Conservation (phyloP, 2,113 vertebrate species). For the Etia nguti region DNA sequence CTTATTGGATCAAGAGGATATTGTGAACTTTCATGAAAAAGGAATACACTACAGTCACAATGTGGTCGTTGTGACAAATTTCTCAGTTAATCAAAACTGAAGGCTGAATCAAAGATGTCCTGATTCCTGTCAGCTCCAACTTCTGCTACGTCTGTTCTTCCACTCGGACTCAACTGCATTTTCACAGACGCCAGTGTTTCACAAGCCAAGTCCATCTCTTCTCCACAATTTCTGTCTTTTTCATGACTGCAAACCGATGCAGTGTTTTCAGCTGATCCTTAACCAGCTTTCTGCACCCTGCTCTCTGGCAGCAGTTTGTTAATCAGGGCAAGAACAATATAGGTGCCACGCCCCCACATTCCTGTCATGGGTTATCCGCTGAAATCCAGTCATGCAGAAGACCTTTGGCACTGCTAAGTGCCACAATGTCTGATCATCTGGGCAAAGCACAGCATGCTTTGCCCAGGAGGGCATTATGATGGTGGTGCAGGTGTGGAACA, state of each 20-base stretch:
- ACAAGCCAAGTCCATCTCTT: background rate
- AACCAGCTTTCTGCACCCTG: background rate
- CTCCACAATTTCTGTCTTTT: background rate
- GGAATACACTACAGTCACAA: background rate
- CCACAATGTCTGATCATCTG: conserved; percentile 39
- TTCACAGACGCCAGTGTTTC: background rate
- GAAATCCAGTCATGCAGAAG: conserved; percentile 58
- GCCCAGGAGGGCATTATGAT: background rate
- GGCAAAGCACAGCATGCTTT: background rate
- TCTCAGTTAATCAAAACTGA: conserved; percentile 4
- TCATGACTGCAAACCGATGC: background rate
- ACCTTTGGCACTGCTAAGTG: conserved; percentile 46
- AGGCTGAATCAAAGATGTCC: background rate
- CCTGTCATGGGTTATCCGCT: conserved; percentile 51
- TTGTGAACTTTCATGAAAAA: background rate
- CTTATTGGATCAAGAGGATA: background rate
- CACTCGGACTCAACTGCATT: background rate
- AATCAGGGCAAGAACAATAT: conserved; percentile 31
- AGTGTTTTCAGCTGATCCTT: background rate
- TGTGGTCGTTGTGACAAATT: background rate
- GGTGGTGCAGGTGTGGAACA: background rate
- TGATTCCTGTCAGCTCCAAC: background rate
- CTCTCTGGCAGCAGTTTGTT: background rate
- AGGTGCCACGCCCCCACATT: conserved; percentile 50
- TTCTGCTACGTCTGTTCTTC: background rate